Evolutionary conservation across 2,113 vertebrate genomes (phyloP).

Genomic region (Chlamydotis undulata): DNA sequence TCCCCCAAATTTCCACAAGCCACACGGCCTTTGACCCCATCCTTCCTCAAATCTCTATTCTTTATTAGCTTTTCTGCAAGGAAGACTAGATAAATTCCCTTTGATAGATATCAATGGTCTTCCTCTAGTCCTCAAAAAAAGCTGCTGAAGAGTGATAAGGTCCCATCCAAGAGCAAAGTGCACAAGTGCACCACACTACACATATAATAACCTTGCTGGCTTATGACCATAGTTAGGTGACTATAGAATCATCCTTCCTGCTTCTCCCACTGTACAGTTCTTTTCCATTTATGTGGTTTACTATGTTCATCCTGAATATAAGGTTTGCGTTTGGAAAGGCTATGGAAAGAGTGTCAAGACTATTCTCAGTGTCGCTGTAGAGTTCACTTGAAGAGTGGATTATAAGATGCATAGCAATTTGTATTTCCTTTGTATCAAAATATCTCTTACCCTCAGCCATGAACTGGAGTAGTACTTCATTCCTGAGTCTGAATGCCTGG

Average conservation of each 20-base stretch:
- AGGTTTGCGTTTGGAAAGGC: not conserved
- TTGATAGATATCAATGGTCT: not conserved
- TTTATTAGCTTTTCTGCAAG: not conserved
- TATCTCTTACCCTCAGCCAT: not conserved
- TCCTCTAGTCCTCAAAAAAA: not conserved
- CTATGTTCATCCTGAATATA: accelerated
- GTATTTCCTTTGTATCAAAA: not conserved
- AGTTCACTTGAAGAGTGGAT: not conserved
- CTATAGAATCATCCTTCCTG: not conserved
- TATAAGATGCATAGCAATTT: not conserved
- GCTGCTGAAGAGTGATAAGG: not conserved
- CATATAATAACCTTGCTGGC: not conserved
- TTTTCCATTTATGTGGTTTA: not conserved
- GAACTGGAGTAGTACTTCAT: not conserved
- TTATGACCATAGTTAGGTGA: not conserved
- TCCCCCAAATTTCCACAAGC: not conserved
- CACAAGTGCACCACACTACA: not conserved
- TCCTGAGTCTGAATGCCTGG: not conserved
- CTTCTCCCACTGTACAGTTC: not conserved
- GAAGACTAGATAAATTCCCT: not conserved
- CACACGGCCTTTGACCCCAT: not conserved
- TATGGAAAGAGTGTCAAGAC: not conserved
- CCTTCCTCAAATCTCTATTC: not conserved
- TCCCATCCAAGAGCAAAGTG: not conserved
- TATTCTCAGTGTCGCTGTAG: not conserved